Base-by-base conservation (phyloP, 2,113 vertebrate genomes). In the Silurus asotus region DNA sequence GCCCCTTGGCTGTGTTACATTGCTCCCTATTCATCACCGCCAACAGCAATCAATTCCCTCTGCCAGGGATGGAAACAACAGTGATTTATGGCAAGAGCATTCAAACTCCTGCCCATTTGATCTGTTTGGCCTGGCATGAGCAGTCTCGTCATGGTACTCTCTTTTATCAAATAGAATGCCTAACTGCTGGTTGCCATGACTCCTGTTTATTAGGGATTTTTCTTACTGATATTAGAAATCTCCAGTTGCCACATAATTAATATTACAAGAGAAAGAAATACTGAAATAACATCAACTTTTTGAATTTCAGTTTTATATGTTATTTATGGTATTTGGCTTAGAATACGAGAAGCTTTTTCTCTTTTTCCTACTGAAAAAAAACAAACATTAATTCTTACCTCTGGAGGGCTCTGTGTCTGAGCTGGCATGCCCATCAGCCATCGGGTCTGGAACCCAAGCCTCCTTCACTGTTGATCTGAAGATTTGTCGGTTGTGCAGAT, bases 381-480 rank as follows among this genome's bases (percentile, higher is more conserved):
- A 72, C 6, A 45, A n/a, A 45, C 77, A 7, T 20, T 15, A n/a
- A 23, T 48, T 90, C 70, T 87, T 94, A 99, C 98, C 97, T 97
- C 96, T 97, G 28, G 97, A 98, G 37, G 97, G 94, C 90, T 99
- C 98, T 1, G 97, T 97, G 89, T 97, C 94, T 0, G 96, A 96
- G 84, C 94, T 96, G 89, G 96, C 96, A 65, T 95, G 91, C 86
- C 94, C 91, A 89, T 98, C 97, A 19, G 94, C 95, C 93, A 96
- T 78, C 37, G 84, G 90, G 89, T 98, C 97, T 15, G 94, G 96
- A 90, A 93, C 96, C 98, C 98, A 99, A 64, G 97, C 97, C 0
- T 99, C 97, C 82, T 95, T 97, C 90, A 99, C 94, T 0, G 97
- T 96, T 0, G 98, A 99, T 91, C 97, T 99, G 2, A 95, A 98